These are phyloP conservation scores for Leucoraja ocellata DNA, from an alignment of 2,797 vertebrate species.

Conservation along the genomic window DNA sequence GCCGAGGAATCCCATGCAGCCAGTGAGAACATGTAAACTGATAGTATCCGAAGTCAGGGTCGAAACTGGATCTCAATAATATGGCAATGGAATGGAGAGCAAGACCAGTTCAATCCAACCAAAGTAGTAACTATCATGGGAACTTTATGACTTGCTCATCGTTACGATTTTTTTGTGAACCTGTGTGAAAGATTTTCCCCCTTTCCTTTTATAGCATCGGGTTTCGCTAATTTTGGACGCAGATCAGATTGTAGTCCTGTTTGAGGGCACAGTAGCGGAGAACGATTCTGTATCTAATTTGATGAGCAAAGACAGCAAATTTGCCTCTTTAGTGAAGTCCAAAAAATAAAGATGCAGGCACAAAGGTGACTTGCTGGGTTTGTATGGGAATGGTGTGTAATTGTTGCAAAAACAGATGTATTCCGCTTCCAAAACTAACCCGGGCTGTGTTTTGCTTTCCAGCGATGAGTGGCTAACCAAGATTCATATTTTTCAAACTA, in stretches of 20 bases:
- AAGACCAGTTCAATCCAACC: not conserved
- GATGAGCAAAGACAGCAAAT: constrained; percentile 2
- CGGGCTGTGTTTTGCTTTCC: not conserved
- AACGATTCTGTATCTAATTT: constrained; percentile 27
- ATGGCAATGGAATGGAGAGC: not conserved
- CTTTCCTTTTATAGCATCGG: constrained; percentile 18
- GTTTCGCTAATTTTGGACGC: constrained; percentile 28
- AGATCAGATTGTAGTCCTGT: constrained; percentile 29
- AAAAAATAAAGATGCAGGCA: constrained; percentile 2
- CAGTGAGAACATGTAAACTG: too few relatives aligned
- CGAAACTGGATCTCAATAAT: too few relatives aligned
- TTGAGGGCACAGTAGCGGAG: constrained; percentile 1
- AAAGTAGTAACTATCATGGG: not conserved
- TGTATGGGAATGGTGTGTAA: constrained; percentile 28
- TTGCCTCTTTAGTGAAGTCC: constrained; percentile 29
- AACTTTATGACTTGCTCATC: not conserved
- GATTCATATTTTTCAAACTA: not conserved
- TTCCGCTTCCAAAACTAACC: constrained; percentile 30
- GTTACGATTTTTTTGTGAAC: not conserved
- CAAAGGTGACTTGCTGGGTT: constrained; percentile 16
- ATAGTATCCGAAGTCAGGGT: too few relatives aligned
- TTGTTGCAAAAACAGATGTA: not conserved
- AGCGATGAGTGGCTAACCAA: constrained; percentile 18
- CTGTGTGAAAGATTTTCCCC: constrained; percentile 9
- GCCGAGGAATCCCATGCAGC: too few relatives aligned